phyloP scores from a whole-genome alignment of 1,140 invertebrate genomes.

The Trialeurodes vaporariorum region DNA sequence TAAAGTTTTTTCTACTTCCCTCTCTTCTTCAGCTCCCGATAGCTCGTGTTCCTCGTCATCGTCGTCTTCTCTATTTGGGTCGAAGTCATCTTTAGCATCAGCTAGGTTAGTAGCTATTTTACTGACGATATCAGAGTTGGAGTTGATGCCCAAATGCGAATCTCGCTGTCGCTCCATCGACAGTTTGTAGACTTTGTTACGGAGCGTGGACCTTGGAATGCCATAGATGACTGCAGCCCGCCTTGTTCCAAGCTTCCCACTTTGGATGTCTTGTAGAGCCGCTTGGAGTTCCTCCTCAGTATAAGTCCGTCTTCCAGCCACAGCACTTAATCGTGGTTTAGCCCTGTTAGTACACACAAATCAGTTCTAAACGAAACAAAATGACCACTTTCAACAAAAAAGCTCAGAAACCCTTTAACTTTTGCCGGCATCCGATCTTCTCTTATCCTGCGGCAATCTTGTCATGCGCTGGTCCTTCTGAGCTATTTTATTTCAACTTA shows the following conservation, averaged over 20 bases:
- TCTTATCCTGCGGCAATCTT: too few relatives aligned
- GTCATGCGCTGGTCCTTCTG: neutral
- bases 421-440: too few relatives aligned
- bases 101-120: slow-evolving; percentile 12
- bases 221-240: slow-evolving; percentile 88
- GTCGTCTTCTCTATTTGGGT: slow-evolving; percentile 16
- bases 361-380: slow-evolving; percentile 6
- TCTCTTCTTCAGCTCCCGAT: slow-evolving; percentile 51
- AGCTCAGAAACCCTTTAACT: neutral
- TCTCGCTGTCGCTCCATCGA: slow-evolving; percentile 55
- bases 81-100: slow-evolving; percentile 8
- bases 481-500: neutral
- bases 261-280: slow-evolving; percentile 82
- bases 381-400: neutral
- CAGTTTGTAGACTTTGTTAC: slow-evolving; percentile 88
- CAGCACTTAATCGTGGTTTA: slow-evolving; percentile 46
- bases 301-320: slow-evolving; percentile 56
- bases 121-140: neutral
- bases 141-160: slow-evolving; percentile 28
- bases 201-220: slow-evolving; percentile 84
- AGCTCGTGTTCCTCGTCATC: slow-evolving; percentile 40
- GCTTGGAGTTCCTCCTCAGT: slow-evolving; percentile 83
- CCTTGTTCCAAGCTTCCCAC: slow-evolving; percentile 79
- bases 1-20: slow-evolving; percentile 46
- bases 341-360: slow-evolving; percentile 38